Percentiles rank a stretch among this genome's conserved stretches.
Conservation (phyloP, 2,888 invertebrate species). For the Ellobium chinense region DNA sequence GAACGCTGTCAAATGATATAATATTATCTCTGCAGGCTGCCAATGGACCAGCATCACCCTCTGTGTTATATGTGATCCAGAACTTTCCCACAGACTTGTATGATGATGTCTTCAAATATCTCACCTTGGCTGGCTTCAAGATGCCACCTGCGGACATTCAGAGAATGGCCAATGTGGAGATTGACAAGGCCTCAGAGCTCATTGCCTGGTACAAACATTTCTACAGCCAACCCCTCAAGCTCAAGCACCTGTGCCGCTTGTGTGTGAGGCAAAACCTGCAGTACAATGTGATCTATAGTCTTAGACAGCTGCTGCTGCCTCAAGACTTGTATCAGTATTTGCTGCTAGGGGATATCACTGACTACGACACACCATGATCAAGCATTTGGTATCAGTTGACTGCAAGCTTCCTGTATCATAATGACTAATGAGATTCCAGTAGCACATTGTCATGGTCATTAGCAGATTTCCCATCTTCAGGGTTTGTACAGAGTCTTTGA, state of each 20-base stretch:
- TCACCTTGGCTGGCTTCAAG: constrained; percentile 39
- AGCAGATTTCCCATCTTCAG: no score
- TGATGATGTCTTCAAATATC: constrained; percentile 46
- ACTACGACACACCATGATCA: constrained; percentile 9
- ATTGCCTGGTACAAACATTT: constrained; percentile 47
- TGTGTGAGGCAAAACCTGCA: constrained; percentile 36
- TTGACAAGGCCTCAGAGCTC: constrained; percentile 42
- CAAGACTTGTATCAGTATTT: constrained; percentile 41
- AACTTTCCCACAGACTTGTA: constrained; percentile 46
- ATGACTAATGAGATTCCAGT: no score
- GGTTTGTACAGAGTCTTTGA: no score
- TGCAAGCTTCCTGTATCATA: no score
- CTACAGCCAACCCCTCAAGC: constrained; percentile 42
- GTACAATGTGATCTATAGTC: constrained; percentile 38
- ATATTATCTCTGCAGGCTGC: constrained; percentile 39
- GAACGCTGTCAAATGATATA: no score
- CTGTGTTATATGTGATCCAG: constrained; percentile 46
- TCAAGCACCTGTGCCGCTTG: constrained; percentile 42
- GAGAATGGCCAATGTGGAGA: constrained; percentile 46
- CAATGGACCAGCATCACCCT: constrained; percentile 37
- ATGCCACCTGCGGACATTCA: constrained; percentile 40
- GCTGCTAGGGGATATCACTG: constrained; percentile 28
- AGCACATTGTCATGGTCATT: no score
- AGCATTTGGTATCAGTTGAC: no score
- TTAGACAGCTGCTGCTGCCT: constrained; percentile 37